Base-by-base conservation (phyloP, 1,140 invertebrate genomes). In the Periplaneta americana region DNA sequence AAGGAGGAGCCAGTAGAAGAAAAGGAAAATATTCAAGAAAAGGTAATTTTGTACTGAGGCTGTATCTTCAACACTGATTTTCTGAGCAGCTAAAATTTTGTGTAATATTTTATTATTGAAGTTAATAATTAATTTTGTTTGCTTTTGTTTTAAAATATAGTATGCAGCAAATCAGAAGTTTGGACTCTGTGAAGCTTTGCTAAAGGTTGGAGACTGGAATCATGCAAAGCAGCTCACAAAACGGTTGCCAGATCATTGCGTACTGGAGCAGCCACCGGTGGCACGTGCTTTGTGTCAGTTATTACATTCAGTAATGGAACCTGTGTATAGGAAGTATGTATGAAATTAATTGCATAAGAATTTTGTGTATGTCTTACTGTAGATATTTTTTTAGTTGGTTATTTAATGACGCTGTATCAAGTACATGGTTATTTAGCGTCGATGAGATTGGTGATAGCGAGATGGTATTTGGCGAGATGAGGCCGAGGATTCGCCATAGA, bases 131-230 rank as follows among this genome's bases (percentile, higher is more conserved):
- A 66, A 66, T 6, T n/a, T n/a, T 5, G n/a, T 48, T 10, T 15
- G 17, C 17, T 48, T 28, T 66, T n/a, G 6, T 66, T 66, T n/a
- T 28, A n/a, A n/a, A 17, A 76, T 78, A n/a, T 34, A 78, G 76
- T 78, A 78, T 78, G 76, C 76, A 35, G 76, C 76, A 81, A 99
- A 99, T 90, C 98, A 99, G 88, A 99, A 99, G 87, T 93, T 99
- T 84, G 95, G 96, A 57, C 89, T 99, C 9, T 95, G 96, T 86
- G 95, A 98, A 87, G 97, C 97, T 2, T 87, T 99, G 8, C 87
- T 99, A 8, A 92, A 93, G 84, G 92, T 99, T 83, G 98, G 96
- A 31, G 96, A 96, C 84, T 99, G 98, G 98, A 91, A 93, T 17
- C 94, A 95, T 85, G 97, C 96, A 13, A 90, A 93, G 80, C 90